Evolutionary conservation across 2,888 invertebrate genomes (phyloP).

Genomic region (Agriotes lineatus): DNA sequence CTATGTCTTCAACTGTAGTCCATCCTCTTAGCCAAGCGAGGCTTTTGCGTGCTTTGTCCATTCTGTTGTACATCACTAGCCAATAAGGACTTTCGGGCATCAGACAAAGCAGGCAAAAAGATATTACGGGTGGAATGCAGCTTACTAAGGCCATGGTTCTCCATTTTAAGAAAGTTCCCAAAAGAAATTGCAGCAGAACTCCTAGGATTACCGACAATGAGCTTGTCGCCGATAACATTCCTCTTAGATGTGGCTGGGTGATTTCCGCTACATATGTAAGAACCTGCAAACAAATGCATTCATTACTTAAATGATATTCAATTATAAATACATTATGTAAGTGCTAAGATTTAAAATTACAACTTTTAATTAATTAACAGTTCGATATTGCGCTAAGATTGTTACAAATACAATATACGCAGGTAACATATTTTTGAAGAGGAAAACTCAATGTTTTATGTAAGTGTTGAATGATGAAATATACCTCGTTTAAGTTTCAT

Average conservation of each 20-base stretch:
- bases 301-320: background rate
- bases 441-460: too few relatives aligned
- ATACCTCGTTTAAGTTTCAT: too few relatives aligned
- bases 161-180: slow-evolving; percentile 80
- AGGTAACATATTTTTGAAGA: too few relatives aligned
- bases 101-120: slow-evolving; percentile 75
- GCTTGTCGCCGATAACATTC: slow-evolving; percentile 80
- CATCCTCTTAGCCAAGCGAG: slow-evolving; percentile 86
- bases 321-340: too few relatives aligned
- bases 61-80: slow-evolving; percentile 77
- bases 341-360: too few relatives aligned
- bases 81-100: slow-evolving; percentile 88
- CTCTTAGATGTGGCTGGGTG: slow-evolving; percentile 83
- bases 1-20: slow-evolving; percentile 74
- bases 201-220: slow-evolving; percentile 82
- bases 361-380: too few relatives aligned
- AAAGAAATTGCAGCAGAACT: slow-evolving; percentile 80
- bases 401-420: too few relatives aligned
- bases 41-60: slow-evolving; percentile 76
- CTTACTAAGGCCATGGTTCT: slow-evolving; percentile 78
- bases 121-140: slow-evolving; percentile 74
- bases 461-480: too few relatives aligned
- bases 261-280: slow-evolving; percentile 88
- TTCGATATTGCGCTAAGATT: too few relatives aligned
- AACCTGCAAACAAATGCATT: slow-evolving; percentile 68